phyloP scores from a whole-genome alignment of 2,888 invertebrate genomes.

The Scaptomyza tumidula region DNA sequence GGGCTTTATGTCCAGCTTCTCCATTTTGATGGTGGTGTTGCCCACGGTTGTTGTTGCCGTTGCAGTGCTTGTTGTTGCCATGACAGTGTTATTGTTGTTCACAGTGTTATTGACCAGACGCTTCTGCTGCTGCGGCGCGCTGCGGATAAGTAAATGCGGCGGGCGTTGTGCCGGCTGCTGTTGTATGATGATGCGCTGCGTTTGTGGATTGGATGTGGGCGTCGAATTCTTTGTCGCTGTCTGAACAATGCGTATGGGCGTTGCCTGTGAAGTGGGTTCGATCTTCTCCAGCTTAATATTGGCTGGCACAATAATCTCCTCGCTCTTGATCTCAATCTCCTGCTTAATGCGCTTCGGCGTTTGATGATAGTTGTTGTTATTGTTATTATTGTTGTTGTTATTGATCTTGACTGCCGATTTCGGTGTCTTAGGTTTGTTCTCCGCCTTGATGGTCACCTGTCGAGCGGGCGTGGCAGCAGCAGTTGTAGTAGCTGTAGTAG shows the following conservation, averaged over 20 bases:
- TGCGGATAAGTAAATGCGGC: slow-evolving; percentile 51
- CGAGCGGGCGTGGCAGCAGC: slow-evolving; percentile 25
- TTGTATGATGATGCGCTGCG: slow-evolving; percentile 59
- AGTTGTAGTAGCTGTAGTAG: slow-evolving; percentile 14
- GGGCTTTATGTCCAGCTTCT: slow-evolving; percentile 82
- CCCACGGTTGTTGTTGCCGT: slow-evolving; percentile 65
- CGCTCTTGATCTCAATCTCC: slow-evolving; percentile 83
- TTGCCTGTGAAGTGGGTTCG: slow-evolving; percentile 59
- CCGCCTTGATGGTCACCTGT: slow-evolving; percentile 21
- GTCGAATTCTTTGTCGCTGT: slow-evolving; percentile 14
- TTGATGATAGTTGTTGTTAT: slow-evolving; percentile 71
- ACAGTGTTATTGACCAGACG: slow-evolving; percentile 59
- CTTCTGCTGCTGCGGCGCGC: slow-evolving; percentile 52
- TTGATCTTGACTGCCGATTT: slow-evolving; percentile 53
- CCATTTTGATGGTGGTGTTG: slow-evolving; percentile 81
- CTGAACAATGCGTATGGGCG: slow-evolving; percentile 27
- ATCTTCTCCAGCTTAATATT: slow-evolving; percentile 81
- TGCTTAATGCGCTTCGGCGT: slow-evolving; percentile 81
- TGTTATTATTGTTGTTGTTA: slow-evolving; percentile 63
- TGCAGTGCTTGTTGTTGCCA: slow-evolving; percentile 18
- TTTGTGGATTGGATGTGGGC: slow-evolving; percentile 23
- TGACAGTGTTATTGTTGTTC: slow-evolving; percentile 25
- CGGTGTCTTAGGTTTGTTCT: slow-evolving; percentile 53
- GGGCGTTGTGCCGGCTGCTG: slow-evolving; percentile 62
- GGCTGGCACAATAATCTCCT: slow-evolving; percentile 81